Percentiles rank a stretch among this genome's conserved stretches.
These are phyloP conservation scores for Nomada lathburiana DNA, from an alignment of 2,888 invertebrate species.

Conservation along the genomic window DNA sequence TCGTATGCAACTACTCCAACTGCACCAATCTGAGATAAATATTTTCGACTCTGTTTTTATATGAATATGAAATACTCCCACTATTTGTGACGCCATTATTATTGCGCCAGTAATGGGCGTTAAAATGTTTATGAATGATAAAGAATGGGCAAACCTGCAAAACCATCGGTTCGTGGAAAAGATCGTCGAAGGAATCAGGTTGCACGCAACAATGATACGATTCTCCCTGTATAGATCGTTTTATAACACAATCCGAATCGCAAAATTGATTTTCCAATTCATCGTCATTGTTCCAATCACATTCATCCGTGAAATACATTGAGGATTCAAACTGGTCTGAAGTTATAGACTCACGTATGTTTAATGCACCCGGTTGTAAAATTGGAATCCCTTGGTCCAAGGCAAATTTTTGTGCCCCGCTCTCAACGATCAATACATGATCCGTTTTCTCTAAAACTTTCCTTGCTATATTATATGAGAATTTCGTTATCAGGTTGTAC, in stretches of 20 bases:
- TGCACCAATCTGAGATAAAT: constrained; percentile 51
- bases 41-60: neutral
- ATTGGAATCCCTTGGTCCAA: constrained; percentile 53
- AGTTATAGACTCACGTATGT: constrained; percentile 10
- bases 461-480: constrained; percentile 57
- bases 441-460: constrained; percentile 70
- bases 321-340: constrained; percentile 13
- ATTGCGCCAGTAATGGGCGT: neutral
- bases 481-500: too few relatives aligned
- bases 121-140: neutral
- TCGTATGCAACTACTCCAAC: constrained; percentile 74
- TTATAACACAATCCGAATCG: constrained; percentile 30
- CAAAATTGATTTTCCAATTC: constrained; percentile 1
- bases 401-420: constrained; percentile 70
- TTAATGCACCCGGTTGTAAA: constrained; percentile 53
- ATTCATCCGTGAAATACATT: neutral
- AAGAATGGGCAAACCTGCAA: constrained; percentile 22
- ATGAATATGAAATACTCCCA: too few relatives aligned
- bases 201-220: neutral
- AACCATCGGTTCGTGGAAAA: constrained; percentile 2
- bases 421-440: constrained; percentile 71
- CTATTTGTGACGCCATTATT: too few relatives aligned
- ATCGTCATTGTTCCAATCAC: neutral
- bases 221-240: constrained; percentile 27
- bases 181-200: neutral